phyloP scores from a whole-genome alignment of 2,113 vertebrate species.

The Anoplopoma fimbria region DNA sequence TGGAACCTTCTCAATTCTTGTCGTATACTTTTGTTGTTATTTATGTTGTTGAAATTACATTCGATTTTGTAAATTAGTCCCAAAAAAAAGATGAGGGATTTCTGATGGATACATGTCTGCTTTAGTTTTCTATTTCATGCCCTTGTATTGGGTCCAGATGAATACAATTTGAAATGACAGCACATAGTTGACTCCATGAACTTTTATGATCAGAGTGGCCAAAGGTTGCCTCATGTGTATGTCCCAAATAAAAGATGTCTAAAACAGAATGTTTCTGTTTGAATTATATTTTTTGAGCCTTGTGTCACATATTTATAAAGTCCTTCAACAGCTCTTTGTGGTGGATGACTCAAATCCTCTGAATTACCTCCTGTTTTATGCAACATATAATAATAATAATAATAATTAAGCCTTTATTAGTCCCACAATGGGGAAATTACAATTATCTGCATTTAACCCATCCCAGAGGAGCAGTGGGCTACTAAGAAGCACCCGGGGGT shows the following conservation, averaged over 20 bases:
- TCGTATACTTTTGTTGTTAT: background rate
- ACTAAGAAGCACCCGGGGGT: too few species aligned
- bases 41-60: slow-evolving; percentile 19
- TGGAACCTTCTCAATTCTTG: background rate
- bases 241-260: slow-evolving; percentile 13
- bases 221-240: slow-evolving; percentile 8
- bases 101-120: background rate
- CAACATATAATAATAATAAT: too few species aligned
- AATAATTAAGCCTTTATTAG: too few species aligned
- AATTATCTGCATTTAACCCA: too few species aligned
- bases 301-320: background rate
- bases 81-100: background rate
- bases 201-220: background rate
- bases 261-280: background rate
- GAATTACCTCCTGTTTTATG: too few species aligned
- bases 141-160: background rate
- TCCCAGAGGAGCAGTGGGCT: too few species aligned
- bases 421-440: too few species aligned
- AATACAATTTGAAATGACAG: slow-evolving; percentile 18
- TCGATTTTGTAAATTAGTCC: background rate
- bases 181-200: background rate
- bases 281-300: background rate
- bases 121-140: background rate
- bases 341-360: background rate
- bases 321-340: background rate